Percentiles rank a stretch among this genome's conserved stretches.
phyloP scores from a whole-genome alignment of 2,797 vertebrate species.

The Merluccius polli region DNA sequence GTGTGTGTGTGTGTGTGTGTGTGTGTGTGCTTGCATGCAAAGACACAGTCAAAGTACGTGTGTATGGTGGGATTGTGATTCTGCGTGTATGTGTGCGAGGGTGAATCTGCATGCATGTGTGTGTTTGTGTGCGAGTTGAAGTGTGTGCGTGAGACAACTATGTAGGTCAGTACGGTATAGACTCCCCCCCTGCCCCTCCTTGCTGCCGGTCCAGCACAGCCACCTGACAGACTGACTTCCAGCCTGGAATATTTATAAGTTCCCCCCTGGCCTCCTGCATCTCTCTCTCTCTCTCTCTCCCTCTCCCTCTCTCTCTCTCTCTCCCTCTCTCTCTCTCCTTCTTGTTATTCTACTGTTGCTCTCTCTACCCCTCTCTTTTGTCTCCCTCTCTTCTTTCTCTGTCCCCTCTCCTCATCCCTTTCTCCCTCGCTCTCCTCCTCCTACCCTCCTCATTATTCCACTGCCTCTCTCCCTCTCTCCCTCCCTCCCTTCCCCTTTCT shows the following conservation, averaged over 20 bases:
- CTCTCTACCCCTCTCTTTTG: too few relatives aligned
- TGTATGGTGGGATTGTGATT: background rate
- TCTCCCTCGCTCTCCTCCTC: background rate
- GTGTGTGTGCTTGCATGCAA: background rate
- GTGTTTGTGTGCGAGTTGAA: too few relatives aligned
- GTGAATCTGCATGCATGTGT: too few relatives aligned
- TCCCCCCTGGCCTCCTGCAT: background rate
- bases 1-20: background rate
- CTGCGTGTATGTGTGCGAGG: too few relatives aligned
- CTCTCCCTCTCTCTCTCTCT: background rate
- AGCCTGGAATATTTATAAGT: background rate
- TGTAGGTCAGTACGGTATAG: background rate
- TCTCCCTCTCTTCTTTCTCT: too few relatives aligned
- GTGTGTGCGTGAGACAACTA: background rate
- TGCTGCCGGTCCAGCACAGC: background rate
- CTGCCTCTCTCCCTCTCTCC: background rate
- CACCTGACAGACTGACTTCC: background rate
- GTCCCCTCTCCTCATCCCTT: background rate
- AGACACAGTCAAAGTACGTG: background rate
- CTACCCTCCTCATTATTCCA: too few relatives aligned
- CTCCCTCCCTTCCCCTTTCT: background rate
- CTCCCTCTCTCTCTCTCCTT: background rate
- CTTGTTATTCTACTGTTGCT: too few relatives aligned
- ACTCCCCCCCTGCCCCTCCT: background rate
- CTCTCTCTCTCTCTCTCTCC: background rate